Conservation (phyloP, 2,797 vertebrate species). For the Ceyx erithaca region DNA sequence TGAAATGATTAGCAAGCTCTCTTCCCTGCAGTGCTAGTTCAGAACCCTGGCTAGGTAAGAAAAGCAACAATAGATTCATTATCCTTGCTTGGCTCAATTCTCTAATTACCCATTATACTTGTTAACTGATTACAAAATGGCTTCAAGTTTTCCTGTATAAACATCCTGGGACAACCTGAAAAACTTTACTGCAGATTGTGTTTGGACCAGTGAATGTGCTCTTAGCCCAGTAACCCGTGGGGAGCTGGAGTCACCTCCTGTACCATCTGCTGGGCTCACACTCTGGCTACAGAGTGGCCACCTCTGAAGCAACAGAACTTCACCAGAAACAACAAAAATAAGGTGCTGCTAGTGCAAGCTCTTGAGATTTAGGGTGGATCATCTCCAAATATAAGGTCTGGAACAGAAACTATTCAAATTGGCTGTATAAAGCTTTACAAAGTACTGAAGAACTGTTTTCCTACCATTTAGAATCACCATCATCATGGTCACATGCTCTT, state of each 20-base stretch:
- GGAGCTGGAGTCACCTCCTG: neutral
- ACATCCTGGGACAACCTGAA: neutral
- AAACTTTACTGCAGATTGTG: neutral
- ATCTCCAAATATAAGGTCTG: neutral
- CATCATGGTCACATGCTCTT: neutral
- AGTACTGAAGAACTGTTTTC: neutral
- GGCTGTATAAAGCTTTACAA: neutral
- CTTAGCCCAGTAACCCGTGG: neutral
- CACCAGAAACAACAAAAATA: neutral
- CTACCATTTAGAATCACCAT: neutral
- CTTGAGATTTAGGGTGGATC: neutral
- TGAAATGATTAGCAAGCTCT: slow-evolving; percentile 93
- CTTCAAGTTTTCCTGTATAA: neutral
- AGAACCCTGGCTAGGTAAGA: slow-evolving; percentile 87
- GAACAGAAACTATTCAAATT: neutral
- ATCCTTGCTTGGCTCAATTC: neutral
- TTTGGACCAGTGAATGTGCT: neutral
- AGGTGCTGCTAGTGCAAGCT: neutral
- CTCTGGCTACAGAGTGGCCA: neutral
- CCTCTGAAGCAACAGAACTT: neutral
- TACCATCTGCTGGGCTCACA: neutral
- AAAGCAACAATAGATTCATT: neutral
- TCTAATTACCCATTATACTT: neutral
- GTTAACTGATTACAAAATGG: neutral
- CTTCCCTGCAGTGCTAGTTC: slow-evolving; percentile 90